Evolutionary conservation across 2,888 invertebrate genomes (phyloP), one percentile per base, ranked within the genome.

Genomic region (Synergus laeviventris): DNA sequence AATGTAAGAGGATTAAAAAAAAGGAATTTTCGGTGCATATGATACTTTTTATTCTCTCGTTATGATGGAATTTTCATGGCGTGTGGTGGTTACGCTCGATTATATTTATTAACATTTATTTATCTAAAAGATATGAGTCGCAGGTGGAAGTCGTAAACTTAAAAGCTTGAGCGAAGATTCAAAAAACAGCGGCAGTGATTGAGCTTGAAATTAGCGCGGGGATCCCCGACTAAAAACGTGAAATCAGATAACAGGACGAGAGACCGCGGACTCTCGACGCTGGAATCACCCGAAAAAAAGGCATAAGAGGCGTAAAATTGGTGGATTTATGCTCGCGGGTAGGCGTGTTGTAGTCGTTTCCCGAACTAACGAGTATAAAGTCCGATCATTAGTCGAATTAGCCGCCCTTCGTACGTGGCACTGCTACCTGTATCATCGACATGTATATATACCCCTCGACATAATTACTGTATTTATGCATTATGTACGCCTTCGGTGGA

Each of bases 261-360:
- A 66, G 45, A 16, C 66, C 66, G 66, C 66, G 66, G 31, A 21
- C 66, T 66, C 66, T 45, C 31, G 24, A 16, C 66, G 39, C 45
- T 66, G 24, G 66, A 66, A 66, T 66, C 66, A 45, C 45, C 66
- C 66, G 45, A 66, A 66, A 66, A 66, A 66, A 66, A 45, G 31
- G 66, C 36, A 49, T 86, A 86, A 87, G 82, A 83, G 82, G 85
- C 88, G 86, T 87, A 84, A 87, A 87, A 88, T 88, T 87, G 84
- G 84, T 84, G 83, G 85, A 86, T 81, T 86, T 87, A 85, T 82
- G 84, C 79, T 82, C 81, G 81, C 81, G 81, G 79, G 84, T 79
- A 80, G 85, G 84, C 86, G 84, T 84, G 86, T 80, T 81, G 76
- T 54, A 76, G 83, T 80, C 80, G 77, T 83, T 86, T 87, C 83